Evolutionary conservation across 2,888 invertebrate genomes (phyloP), one percentile per base, ranked within the genome.

Genomic region (Cordilura impudica): DNA sequence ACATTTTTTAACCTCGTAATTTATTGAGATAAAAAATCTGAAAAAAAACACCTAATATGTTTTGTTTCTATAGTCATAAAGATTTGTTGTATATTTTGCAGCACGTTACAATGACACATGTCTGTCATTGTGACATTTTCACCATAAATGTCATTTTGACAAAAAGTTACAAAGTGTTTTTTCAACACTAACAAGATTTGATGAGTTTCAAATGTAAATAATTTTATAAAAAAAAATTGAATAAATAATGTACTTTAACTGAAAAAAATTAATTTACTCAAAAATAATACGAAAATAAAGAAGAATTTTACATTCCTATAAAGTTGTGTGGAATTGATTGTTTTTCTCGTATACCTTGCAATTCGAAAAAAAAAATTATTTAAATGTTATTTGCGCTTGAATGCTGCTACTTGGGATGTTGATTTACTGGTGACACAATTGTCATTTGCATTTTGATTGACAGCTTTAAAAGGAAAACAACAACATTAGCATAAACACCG

Each of bases 131-230:
- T 84, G 84, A 83, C 71, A 84, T 86, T 86, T 86, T 84, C 86
- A 84, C 67, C 84, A 83, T n/a, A 84, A 85, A 85, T 85, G 86
- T 87, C 85, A 83, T 82, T 78, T 81, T 81, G 83, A 84, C 84
- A 84, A 83, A 83, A 85, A 84, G 84, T 72, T 45, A 56, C 35
- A 47, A 19, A 61, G 67, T 67, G 60, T 67, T 26, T 73, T 45
- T 63, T 21, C 63, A 63, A 63, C 63, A 63, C 63, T 63, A 51
- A 31, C 39, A 49, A n/a, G n/a, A n/a, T n/a, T n/a, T n/a, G n/a
- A 31, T 65, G 47, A 23, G 19, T 31, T 49, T 26, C 47, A 47
- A 47, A 26, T 23, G 0, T 60, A 21, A 51, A 51, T 43, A 23
- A 39, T 63, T 60, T 60, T 60, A 60, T 60, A 45, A 43, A 60